Evolutionary conservation across 2,797 vertebrate genomes (phyloP).

Genomic region (Sebastes ruberrimus): DNA sequence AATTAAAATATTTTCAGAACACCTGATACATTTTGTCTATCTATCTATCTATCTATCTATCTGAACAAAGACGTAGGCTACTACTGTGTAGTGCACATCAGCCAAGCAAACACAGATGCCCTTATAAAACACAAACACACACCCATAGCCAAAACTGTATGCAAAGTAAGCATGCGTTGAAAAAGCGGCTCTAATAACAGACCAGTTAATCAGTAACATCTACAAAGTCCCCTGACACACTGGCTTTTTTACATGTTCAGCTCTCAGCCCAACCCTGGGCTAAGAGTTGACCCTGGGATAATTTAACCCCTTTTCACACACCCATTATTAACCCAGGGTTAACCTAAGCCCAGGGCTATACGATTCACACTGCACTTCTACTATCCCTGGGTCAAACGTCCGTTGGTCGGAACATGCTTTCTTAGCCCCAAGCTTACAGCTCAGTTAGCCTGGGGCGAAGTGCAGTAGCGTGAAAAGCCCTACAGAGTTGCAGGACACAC

Average conservation of each 20-base stretch:
- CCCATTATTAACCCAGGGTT: background rate
- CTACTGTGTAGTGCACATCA: background rate
- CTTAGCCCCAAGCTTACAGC: background rate
- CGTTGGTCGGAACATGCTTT: background rate
- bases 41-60: background rate
- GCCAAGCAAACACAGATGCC: slow-evolving; percentile 17
- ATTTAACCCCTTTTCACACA: background rate
- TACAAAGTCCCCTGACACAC: slow-evolving; percentile 5
- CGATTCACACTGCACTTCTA: background rate
- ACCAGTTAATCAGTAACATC: slow-evolving; percentile 68
- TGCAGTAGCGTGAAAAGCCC: background rate
- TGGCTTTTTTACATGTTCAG: background rate
- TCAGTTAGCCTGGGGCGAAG: background rate
- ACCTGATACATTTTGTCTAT: background rate
- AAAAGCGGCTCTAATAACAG: slow-evolving; percentile 53
- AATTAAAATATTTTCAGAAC: slow-evolving; percentile 29
- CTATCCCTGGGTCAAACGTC: background rate
- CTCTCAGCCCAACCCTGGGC: background rate
- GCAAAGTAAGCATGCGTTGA: slow-evolving; percentile 62
- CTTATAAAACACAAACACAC: slow-evolving; percentile 15
- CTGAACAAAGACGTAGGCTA: slow-evolving; percentile 1
- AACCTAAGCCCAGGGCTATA: background rate
- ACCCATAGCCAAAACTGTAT: slow-evolving; percentile 45
- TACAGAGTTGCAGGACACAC: background rate
- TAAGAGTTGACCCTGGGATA: background rate